Percentiles rank a stretch among this genome's conserved stretches.
Evolutionary conservation across 2,113 vertebrate species (phyloP).

Genomic region (Xyrauchen texanus): DNA sequence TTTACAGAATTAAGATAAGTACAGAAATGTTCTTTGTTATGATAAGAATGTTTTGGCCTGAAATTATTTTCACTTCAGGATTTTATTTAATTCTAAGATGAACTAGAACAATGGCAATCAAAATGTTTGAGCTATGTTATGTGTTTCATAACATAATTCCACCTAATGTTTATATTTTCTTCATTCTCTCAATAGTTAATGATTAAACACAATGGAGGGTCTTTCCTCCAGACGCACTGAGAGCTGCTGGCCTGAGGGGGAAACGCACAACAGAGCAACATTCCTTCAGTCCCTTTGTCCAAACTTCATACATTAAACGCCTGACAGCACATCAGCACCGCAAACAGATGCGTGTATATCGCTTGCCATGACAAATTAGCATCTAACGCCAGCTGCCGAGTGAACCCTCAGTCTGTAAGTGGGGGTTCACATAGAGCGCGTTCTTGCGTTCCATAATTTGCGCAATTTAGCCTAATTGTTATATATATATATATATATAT

Average conservation of each 20-base stretch:
- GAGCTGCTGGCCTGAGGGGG: constrained; percentile 30
- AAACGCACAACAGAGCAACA: constrained; percentile 39
- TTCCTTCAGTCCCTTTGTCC: constrained; percentile 54
- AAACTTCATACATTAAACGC: constrained; percentile 41
- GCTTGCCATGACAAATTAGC: constrained; percentile 36
- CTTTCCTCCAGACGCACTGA: constrained; percentile 17
- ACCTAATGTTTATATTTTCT: no score
- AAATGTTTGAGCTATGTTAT: no score
- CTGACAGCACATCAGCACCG: constrained; percentile 17
- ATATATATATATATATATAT: no score
- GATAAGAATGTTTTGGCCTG: no score
- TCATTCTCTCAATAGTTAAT: background rate
- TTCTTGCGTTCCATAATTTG: background rate
- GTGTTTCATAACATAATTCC: no score
- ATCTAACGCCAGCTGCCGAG: constrained; percentile 10
- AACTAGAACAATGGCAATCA: no score
- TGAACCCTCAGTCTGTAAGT: background rate
- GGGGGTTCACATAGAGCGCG: background rate
- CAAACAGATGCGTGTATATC: constrained; percentile 23
- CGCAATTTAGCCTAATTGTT: background rate
- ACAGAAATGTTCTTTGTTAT: no score
- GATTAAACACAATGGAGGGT: constrained; percentile 36
- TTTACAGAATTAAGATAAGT: no score
- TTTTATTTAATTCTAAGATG: no score
- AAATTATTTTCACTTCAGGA: no score